Base-by-base conservation (phyloP, 2,888 invertebrate genomes). In the Noctua janthe region DNA sequence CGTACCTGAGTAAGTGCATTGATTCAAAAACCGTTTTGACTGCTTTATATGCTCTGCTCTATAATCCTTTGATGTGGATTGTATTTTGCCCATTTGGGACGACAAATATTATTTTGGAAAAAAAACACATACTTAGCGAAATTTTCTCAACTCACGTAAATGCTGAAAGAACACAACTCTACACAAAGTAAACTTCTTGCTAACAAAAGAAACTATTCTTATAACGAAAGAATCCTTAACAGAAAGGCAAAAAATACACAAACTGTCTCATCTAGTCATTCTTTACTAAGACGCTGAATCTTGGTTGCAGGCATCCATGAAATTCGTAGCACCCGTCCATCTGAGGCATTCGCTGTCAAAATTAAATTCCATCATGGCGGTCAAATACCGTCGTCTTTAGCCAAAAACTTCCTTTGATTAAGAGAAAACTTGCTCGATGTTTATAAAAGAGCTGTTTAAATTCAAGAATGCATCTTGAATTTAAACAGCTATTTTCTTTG, bases 221-320 rank as follows among this genome's bases (percentile, higher is more conserved):
- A 56, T 17, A 67, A 74, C 39, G 17, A 7, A 20, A 71, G 71
- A 78, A 74, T 74, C 4, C 59, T 67, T 54, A 54, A 80, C 54
- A n/a, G 69, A 74, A 74, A 67, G 15, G 23, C 56, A 29, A 62
- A 62, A 51, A 29, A 54, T 35, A 74, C 15, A 78, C 66, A 66
- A 59, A 71, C 35, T 76, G 78, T 72, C 84, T 73, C 80, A 82
- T 88, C 88, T 64, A 85, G 87, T 20, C 59, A 59, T 74, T 84
- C 74, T 66, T 71, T 56, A 17, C 51, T 69, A 85, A 83, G 66
- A 23, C 20, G 13, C 75, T 84, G 54, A 39, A 72, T 82, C 76
- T 82, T 80, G 69, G 77, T 47, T 82, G 87, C 90, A 90, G 90
- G 88, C 91, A 91, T 92, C 90, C 89, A 88, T 90, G 90, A 90